Conservation (phyloP, 2,113 vertebrate genomes). For the Engraulis encrasicolus region DNA sequence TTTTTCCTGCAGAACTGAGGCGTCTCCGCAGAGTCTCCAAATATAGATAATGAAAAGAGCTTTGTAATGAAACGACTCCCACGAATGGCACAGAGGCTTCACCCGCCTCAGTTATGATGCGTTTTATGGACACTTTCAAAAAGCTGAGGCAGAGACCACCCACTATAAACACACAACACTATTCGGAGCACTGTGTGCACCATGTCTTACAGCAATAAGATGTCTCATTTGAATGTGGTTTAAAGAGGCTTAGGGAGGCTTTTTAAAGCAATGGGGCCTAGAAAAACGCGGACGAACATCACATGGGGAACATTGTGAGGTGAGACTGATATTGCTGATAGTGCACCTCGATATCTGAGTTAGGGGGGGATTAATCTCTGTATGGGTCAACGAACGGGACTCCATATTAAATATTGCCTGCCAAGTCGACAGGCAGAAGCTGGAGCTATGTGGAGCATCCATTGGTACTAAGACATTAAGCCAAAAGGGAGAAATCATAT, state of each 20-base stretch:
- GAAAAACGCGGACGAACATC: neutral
- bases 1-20: slow-evolving; percentile 34
- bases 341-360: slow-evolving; percentile 41
- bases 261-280: no score
- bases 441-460: neutral
- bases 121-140: slow-evolving; percentile 37
- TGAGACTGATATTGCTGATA: slow-evolving; percentile 40
- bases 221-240: slow-evolving; percentile 35
- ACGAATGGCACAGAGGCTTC: slow-evolving; percentile 24
- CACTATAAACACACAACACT: slow-evolving; percentile 1
- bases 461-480: slow-evolving; percentile 26
- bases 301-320: slow-evolving; percentile 3
- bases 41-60: slow-evolving; percentile 39
- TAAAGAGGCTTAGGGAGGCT: neutral
- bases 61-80: slow-evolving; percentile 35
- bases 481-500: slow-evolving; percentile 23
- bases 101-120: slow-evolving; percentile 26
- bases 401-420: slow-evolving; percentile 33
- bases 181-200: neutral
- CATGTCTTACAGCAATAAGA: slow-evolving; percentile 31
- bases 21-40: slow-evolving; percentile 24
- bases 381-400: slow-evolving; percentile 33
- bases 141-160: slow-evolving; percentile 24
- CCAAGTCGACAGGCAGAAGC: slow-evolving; percentile 11
- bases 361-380: slow-evolving; percentile 49